phyloP scores from a whole-genome alignment of 2,797 vertebrate genomes.

The Notolabrus celidotus region DNA sequence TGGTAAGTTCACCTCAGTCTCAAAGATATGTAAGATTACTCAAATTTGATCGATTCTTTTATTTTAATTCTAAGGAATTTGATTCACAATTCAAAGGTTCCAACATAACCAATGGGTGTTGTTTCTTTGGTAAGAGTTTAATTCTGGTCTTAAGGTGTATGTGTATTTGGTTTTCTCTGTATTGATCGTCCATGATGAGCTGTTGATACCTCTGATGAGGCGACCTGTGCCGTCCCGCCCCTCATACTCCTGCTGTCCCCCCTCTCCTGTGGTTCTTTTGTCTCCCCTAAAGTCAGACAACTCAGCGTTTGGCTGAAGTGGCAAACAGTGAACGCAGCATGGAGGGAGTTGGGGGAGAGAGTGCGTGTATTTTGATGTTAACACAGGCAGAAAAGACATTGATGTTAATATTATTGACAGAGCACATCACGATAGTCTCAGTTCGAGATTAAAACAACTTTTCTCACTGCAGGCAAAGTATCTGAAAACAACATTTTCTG shows the following conservation, averaged over 20 bases:
- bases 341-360: slow-evolving; percentile 11
- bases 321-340: slow-evolving; percentile 56
- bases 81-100: background rate
- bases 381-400: background rate
- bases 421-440: slow-evolving; percentile 12
- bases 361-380: background rate
- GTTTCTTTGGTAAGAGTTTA: slow-evolving; percentile 2
- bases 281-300: slow-evolving; percentile 78
- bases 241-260: slow-evolving; percentile 50
- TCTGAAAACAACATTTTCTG: slow-evolving; percentile 84
- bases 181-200: slow-evolving; percentile 50
- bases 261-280: slow-evolving; percentile 80
- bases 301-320: slow-evolving; percentile 70
- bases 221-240: slow-evolving; percentile 74
- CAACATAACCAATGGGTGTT: background rate
- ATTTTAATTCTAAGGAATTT: too few species aligned
- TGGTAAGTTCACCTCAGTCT: slow-evolving; percentile 87
- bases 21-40: too few species aligned
- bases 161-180: slow-evolving; percentile 28
- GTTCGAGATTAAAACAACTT: slow-evolving; percentile 42
- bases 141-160: background rate
- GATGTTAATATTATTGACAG: slow-evolving; percentile 17
- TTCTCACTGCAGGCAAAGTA: slow-evolving; percentile 48
- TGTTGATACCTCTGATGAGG: slow-evolving; percentile 60
- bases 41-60: too few species aligned